Conservation (phyloP, 2,888 invertebrate species). For the Pollenia labialis region DNA sequence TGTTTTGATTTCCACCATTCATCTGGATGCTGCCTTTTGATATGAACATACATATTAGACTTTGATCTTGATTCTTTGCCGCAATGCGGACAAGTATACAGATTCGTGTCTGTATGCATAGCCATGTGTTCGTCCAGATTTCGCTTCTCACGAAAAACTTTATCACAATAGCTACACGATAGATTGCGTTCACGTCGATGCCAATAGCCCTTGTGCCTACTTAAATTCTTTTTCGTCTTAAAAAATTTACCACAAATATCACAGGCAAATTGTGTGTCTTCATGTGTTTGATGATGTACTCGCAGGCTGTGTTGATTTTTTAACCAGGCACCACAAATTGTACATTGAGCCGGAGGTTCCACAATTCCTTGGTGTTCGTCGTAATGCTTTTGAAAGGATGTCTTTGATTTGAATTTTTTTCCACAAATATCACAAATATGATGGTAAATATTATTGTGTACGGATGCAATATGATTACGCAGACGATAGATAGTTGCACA, state of each 20-base stretch:
- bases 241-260: slow-evolving; percentile 75
- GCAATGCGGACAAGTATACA: slow-evolving; percentile 81
- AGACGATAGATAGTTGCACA: slow-evolving; percentile 79
- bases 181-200: slow-evolving; percentile 79
- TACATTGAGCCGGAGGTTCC: slow-evolving; percentile 79
- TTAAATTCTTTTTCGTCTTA: slow-evolving; percentile 78
- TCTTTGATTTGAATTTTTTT: slow-evolving; percentile 81
- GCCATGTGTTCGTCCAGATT: slow-evolving; percentile 81
- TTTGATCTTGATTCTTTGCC: slow-evolving; percentile 81
- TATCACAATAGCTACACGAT: slow-evolving; percentile 80
- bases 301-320: slow-evolving; percentile 79
- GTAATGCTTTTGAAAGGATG: slow-evolving; percentile 80
- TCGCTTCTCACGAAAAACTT: slow-evolving; percentile 79
- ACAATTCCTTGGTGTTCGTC: slow-evolving; percentile 81
- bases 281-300: slow-evolving; percentile 73
- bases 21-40: slow-evolving; percentile 80
- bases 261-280: slow-evolving; percentile 71
- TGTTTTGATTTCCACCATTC: slow-evolving; percentile 80
- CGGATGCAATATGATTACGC: slow-evolving; percentile 79
- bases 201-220: slow-evolving; percentile 79
- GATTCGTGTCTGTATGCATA: slow-evolving; percentile 80
- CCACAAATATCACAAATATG: slow-evolving; percentile 81
- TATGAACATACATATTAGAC: slow-evolving; percentile 82
- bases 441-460: slow-evolving; percentile 80
- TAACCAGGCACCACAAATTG: slow-evolving; percentile 79